Base-by-base conservation (phyloP, 2,797 vertebrate genomes). In the Falco novaeseelandiae region DNA sequence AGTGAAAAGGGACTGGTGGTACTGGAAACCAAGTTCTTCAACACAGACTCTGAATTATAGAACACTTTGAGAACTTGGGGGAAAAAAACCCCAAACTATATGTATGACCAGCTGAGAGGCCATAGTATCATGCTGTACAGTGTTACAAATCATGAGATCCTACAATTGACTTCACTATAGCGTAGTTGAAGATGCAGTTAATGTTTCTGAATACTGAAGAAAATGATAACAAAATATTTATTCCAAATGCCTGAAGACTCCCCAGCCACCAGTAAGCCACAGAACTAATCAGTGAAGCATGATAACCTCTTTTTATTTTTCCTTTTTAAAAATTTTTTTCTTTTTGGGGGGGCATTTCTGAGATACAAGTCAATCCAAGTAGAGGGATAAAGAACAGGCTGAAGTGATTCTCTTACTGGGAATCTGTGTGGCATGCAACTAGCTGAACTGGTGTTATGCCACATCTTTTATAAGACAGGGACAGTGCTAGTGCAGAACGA, bases 271-370 rank as follows among this genome's bases (percentile, higher is more conserved):
- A 42, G 18, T 25, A 69, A 95, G 12, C 20, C 52, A 54, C 29
- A 80, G 18, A 87, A 89, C 16, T 62, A 25, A 62, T 9, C 6
- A 52, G 29, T 12, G 65, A 72, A 76, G 10, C 22, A 19, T 7
- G 12, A 38, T 11, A 59, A 67, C 2, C 17, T 63, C 20, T 42
- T 59, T 38, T 58, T 51, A 22, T 0, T 14, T 46, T 20, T n/a
- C 3, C 0, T 14, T 32, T 36, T 21, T 20, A 21, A 10, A 6
- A 29, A 8, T 21, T 42, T 17, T 44, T 29, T 14, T 0, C 2
- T 1, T 3, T 3, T 2, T 46, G 27, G 36, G 36, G 20, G 16
- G 12, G 14, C 4, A 65, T 62, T 58, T 88, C n/a, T 55, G 62
- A 59, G 32, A 27, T 40, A 19, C 19, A 34, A 57, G 20, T 54